Evolutionary conservation across 2,113 vertebrate species (phyloP), one percentile per base, ranked within the genome.

Genomic region (Burhinus oedicnemus): DNA sequence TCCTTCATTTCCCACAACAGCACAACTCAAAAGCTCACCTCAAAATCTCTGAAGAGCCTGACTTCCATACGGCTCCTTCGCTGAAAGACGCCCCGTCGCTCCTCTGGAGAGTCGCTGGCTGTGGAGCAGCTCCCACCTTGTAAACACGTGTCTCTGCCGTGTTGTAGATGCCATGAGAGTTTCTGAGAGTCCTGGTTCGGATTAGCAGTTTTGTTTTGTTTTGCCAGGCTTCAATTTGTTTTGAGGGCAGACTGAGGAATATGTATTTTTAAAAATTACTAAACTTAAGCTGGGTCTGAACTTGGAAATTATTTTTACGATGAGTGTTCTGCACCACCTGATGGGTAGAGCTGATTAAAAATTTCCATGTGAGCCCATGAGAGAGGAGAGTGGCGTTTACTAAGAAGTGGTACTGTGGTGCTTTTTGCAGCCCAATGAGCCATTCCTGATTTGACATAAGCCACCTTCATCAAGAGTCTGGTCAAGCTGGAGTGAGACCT

Each of bases 121-220:
- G n/a, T 3, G 22, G 15, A 52, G 20, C 22, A 30, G 5, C 40
- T 19, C 32, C 44, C 22, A 0, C 54, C 8, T 5, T 9, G 11
- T 10, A 19, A 26, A 30, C 29, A 4, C 0, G 0, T 2, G 4
- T 3, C 27, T 32, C 26, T 51, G 44, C 54, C 9, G 0, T 1
- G 38, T 1, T 11, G 42, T 4, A 12, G 62, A 3, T 25, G 36
- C 68, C 0, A 0, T 0, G 0, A 26, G 38, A 22, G 5, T 1
- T 52, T 49, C 42, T n/a, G 22, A 61, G 57, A 29, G 14, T 16
- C 29, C 16, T 68, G 26, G 11, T 36, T 57, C 32, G 22, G 51
- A 58, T 30, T 21, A 54, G 23, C 57, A 1, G 8, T 2, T 76
- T 7, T 69, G 34, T 13, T 16, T 66, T 42, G 17, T 58, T 79